Conservation (phyloP, 2,888 invertebrate species). For the Octodonta nipae region DNA sequence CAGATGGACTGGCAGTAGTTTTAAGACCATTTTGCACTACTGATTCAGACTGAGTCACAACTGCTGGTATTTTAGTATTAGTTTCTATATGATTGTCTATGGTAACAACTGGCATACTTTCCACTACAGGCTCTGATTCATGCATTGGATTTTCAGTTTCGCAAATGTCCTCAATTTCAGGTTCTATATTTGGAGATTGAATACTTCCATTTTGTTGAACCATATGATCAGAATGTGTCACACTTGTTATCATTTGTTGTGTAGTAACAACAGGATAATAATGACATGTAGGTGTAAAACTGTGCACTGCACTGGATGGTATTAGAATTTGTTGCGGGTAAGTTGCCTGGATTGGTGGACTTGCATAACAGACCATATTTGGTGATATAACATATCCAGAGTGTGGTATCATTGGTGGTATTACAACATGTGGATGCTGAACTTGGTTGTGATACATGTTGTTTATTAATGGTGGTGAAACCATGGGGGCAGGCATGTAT, state of each 20-base stretch:
- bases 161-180: neutral
- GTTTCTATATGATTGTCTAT: no score
- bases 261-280: conserved; percentile 2
- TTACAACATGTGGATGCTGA: conserved; percentile 10
- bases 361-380: conserved; percentile 9
- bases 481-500: conserved; percentile 7
- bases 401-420: conserved; percentile 10
- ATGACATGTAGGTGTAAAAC: conserved; percentile 5
- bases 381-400: conserved; percentile 4
- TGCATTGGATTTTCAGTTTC: neutral
- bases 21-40: conserved; percentile 10
- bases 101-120: no score
- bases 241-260: no score
- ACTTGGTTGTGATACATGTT: conserved; percentile 8
- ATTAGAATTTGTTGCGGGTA: conserved; percentile 12
- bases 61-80: neutral
- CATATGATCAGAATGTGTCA: no score
- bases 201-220: neutral
- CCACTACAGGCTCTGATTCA: neutral
- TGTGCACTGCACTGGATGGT: conserved; percentile 6
- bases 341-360: conserved; percentile 6
- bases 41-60: neutral
- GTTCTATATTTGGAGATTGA: neutral
- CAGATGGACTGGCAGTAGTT: conserved; percentile 7
- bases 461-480: conserved; percentile 6